Evolutionary conservation across 2,888 invertebrate genomes (phyloP), one percentile per base, ranked within the genome.

Genomic region (Pseudoips prasinana): DNA sequence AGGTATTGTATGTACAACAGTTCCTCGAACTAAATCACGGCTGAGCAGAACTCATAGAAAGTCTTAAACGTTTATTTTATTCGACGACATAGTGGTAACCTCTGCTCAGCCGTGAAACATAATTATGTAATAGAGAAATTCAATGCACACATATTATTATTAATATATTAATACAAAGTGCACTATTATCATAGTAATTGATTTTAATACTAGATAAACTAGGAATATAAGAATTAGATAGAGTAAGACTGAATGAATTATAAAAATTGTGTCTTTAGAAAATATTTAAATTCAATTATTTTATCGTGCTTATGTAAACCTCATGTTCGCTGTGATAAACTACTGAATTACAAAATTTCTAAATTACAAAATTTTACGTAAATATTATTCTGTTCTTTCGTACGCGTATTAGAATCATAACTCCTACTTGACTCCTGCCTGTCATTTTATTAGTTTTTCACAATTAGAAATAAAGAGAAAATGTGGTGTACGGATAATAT

Each of bases 201-300:
- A 71, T 70, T 66, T 63, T 64, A 71, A 64, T 65, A 63, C 7
- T 20, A 14, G 20, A 20, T 68, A 60, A 61, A 30, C 6, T 33
- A 53, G 43, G 39, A 49, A 58, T 60, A 45, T 56, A 56, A 46
- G 33, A 46, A 56, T 53, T 55, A 71, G 55, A 73, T 86, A 86
- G 84, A 64, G 57, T 85, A 85, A 85, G 86, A 85, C 85, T 87
- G 85, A 86, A 69, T 64, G 66, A 73, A 72, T 60, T 60, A 61
- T 64, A 50, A 63, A 5, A 65, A 68, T 54, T 60, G 62, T 68
- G 64, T 68, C 60, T 65, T 63, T 72, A 75, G 67, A 63, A 41
- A 46, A 42, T 60, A 55, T 55, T 44, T 38, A 54, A 53, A 46
- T 50, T 51, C 46, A 61, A 62, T 67, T 64, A 49, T 54, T 54